Conservation (phyloP, 2,888 invertebrate genomes). For the Eristalis arbustorum region DNA sequence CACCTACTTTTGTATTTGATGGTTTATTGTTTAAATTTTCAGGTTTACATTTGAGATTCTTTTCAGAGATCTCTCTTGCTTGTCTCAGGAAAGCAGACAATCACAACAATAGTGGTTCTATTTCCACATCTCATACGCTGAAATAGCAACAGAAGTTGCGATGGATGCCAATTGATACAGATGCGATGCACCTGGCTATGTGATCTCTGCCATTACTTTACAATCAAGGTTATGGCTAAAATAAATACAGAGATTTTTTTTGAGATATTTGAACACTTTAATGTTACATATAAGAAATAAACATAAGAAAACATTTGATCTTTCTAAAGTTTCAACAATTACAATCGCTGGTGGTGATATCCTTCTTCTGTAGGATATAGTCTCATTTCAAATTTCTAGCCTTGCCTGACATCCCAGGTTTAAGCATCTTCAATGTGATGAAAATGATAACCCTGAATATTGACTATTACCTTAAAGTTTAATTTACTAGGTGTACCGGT, state of each 20-base stretch:
- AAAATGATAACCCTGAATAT: too few species aligned
- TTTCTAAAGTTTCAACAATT: too few species aligned
- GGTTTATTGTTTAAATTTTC: neutral
- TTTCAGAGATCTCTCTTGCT: neutral
- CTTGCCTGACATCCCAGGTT: too few species aligned
- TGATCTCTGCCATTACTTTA: slow-evolving; percentile 34
- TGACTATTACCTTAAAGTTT: too few species aligned
- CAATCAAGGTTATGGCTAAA: slow-evolving; percentile 25
- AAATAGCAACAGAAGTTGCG: neutral
- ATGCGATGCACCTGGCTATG: neutral
- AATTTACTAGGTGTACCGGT: too few species aligned
- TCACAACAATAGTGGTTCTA: neutral
- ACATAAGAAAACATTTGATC: too few species aligned
- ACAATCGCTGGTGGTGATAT: too few species aligned
- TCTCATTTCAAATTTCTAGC: too few species aligned
- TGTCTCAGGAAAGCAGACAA: neutral
- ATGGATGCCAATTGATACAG: too few species aligned
- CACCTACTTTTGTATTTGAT: neutral
- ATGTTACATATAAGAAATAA: slow-evolving; percentile 17
- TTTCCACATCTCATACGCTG: too few species aligned
- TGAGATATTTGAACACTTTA: slow-evolving; percentile 42
- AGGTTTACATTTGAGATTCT: slow-evolving; percentile 3
- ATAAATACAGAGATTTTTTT: slow-evolving; percentile 32
- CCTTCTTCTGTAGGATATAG: too few species aligned
- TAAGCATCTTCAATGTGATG: too few species aligned